phyloP scores from a whole-genome alignment of 2,113 vertebrate species.

The Hydrolagus affinis region DNA sequence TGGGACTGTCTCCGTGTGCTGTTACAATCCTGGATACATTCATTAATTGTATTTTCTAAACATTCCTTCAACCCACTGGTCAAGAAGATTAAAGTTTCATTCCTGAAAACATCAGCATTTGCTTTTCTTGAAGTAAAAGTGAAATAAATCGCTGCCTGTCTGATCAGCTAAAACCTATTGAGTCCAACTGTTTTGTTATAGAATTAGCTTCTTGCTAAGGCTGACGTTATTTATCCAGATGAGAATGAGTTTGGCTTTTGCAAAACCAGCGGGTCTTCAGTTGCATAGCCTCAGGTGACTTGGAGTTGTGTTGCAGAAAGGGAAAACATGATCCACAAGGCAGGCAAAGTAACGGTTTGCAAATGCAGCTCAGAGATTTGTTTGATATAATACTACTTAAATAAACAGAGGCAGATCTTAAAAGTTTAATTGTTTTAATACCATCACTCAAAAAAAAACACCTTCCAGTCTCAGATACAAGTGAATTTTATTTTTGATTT shows the following conservation, averaged over 20 bases:
- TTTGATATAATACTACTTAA: neutral
- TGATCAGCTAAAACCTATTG: constrained; percentile 41
- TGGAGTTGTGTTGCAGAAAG: neutral
- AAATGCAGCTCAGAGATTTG: constrained; percentile 13
- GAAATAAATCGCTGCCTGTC: neutral
- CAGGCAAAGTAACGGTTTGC: neutral
- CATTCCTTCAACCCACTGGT: neutral
- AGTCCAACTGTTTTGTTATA: constrained; percentile 60
- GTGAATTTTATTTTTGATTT: constrained; percentile 74
- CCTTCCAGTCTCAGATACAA: constrained; percentile 56
- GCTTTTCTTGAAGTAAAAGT: constrained; percentile 6
- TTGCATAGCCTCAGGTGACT: neutral
- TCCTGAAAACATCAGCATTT: neutral
- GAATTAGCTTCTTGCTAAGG: constrained; percentile 31
- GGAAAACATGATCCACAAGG: constrained; percentile 26
- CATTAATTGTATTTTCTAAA: neutral
- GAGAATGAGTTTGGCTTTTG: neutral
- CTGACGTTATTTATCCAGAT: constrained; percentile 27
- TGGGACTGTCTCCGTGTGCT: neutral
- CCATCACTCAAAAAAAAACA: constrained; percentile 26
- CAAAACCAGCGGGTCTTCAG: neutral
- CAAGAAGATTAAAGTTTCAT: neutral
- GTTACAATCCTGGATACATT: neutral
- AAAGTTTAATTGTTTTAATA: neutral
- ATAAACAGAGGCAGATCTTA: neutral